Percentiles rank a stretch among this genome's conserved stretches.
phyloP scores from a whole-genome alignment of 2,113 vertebrate species.

The Siniperca chuatsi region DNA sequence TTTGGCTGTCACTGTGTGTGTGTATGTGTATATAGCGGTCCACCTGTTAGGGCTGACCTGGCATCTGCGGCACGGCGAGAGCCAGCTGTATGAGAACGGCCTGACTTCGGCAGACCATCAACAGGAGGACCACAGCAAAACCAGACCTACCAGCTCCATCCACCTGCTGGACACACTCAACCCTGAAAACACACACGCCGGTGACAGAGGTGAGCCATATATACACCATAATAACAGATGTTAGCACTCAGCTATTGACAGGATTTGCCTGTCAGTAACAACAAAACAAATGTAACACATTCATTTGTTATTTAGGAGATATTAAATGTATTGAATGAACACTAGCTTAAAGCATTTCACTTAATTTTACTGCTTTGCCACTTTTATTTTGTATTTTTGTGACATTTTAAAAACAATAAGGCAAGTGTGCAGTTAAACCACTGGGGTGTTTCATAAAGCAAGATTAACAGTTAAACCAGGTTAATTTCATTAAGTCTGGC shows the following conservation, averaged over 20 bases:
- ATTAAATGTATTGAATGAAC: conserved; percentile 25
- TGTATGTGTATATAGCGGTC: conserved; percentile 87
- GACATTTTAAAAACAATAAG: conserved; percentile 21
- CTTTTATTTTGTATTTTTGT: conserved; percentile 10
- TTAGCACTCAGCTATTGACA: conserved; percentile 33
- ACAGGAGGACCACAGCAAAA: conserved; percentile 83
- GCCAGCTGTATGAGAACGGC: conserved; percentile 96
- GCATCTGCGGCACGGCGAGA: conserved; percentile 95
- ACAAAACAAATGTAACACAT: conserved; percentile 31
- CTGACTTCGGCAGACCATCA: conserved; percentile 91
- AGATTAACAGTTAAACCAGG: neutral
- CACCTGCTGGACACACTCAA: conserved; percentile 91
- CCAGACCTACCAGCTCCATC: conserved; percentile 87
- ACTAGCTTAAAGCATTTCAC: conserved; percentile 13
- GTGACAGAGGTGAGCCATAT: conserved; percentile 74
- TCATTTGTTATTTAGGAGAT: conserved; percentile 8
- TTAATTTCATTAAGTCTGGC: neutral
- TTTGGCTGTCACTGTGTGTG: conserved; percentile 28
- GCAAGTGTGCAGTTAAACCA: conserved; percentile 9
- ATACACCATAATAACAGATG: conserved; percentile 36
- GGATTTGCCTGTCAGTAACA: conserved; percentile 33
- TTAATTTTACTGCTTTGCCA: neutral
- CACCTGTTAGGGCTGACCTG: conserved; percentile 98
- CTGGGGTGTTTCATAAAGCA: neutral
- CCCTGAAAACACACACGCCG: conserved; percentile 86